Evolutionary conservation across 2,113 vertebrate species (phyloP).

Genomic region (Chionis minor): DNA sequence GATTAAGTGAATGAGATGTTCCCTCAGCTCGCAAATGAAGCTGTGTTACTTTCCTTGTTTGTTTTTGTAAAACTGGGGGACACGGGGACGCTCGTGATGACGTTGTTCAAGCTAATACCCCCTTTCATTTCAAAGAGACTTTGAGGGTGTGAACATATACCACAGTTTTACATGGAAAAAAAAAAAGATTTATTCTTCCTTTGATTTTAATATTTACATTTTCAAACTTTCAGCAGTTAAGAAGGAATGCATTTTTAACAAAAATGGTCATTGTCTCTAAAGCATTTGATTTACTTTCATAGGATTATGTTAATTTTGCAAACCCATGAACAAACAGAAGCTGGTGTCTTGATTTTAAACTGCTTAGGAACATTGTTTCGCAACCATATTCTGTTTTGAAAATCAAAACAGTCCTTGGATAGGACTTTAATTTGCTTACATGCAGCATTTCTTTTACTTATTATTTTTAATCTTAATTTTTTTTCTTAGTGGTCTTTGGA

Average conservation of each 20-base stretch:
- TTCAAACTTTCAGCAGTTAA: not conserved
- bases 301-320: not conserved
- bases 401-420: not conserved
- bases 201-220: not conserved
- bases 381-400: not conserved
- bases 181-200: not conserved
- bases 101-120: not conserved
- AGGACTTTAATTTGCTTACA: not conserved
- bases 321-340: not conserved
- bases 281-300: not conserved
- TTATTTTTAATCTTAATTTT: not conserved
- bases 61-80: not conserved
- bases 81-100: not conserved
- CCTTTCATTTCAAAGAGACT: not conserved
- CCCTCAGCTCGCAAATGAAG: not conserved
- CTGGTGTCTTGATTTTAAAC: not conserved
- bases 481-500: not conserved
- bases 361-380: not conserved
- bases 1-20: not conserved
- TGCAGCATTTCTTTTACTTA: not conserved
- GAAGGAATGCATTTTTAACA: not conserved
- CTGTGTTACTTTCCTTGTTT: not conserved
- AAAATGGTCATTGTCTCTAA: not conserved
- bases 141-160: not conserved
- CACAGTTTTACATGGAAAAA: not conserved